These are phyloP conservation scores for Drosophila mettleri DNA, from an alignment of 2,888 invertebrate species.

Conservation along the genomic window DNA sequence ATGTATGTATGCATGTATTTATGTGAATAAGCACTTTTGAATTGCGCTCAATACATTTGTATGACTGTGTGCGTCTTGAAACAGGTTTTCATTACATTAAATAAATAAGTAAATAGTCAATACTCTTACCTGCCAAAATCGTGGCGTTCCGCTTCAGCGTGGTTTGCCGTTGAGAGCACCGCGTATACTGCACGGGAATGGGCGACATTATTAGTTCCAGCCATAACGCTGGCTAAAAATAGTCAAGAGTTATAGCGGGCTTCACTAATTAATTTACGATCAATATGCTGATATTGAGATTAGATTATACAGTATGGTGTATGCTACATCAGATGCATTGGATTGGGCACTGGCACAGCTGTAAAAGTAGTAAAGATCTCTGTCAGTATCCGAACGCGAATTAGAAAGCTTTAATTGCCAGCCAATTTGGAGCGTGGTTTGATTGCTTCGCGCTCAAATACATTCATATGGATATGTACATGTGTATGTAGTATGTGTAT, in stretches of 20 bases:
- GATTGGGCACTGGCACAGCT: constrained; percentile 1
- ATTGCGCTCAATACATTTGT: not conserved
- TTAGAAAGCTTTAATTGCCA: constrained; percentile 33
- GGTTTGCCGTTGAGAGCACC: constrained; percentile 67
- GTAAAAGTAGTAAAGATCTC: constrained; percentile 28
- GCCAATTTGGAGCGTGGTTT: constrained; percentile 51
- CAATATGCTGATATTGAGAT: constrained; percentile 55
- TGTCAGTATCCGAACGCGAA: constrained; percentile 3
- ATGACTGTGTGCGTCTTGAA: not conserved
- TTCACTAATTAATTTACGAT: constrained; percentile 66
- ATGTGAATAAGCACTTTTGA: not conserved
- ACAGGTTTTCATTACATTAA: constrained; percentile 7
- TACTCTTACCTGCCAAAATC: constrained; percentile 57
- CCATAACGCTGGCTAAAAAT: constrained; percentile 23
- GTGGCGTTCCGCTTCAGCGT: constrained; percentile 38
- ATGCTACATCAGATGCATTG: constrained; percentile 13
- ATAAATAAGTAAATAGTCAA: not conserved
- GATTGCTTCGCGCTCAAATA: constrained; percentile 49
- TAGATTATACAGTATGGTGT: constrained; percentile 50
- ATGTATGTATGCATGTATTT: no score
- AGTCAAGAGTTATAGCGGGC: constrained; percentile 19
- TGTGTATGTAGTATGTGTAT: not conserved
- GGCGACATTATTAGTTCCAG: constrained; percentile 31
- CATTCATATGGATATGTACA: not conserved
- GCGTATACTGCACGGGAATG: constrained; percentile 62